Conservation (phyloP, 2,113 vertebrate species). For the Oceanites oceanicus region DNA sequence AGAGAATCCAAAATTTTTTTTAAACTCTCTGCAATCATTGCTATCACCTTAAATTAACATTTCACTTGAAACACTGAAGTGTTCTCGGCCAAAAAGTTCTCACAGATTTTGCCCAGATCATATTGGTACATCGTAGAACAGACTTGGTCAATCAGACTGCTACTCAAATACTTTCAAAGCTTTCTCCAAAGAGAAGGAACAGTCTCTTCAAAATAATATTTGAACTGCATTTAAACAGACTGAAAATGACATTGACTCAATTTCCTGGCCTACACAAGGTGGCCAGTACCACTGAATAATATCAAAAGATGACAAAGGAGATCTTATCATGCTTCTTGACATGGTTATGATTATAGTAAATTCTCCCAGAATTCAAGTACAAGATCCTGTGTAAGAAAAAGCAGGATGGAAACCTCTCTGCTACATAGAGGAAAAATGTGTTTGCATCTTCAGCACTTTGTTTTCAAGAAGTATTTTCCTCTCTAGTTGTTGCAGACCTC, state of each 20-base stretch:
- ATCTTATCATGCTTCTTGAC: not conserved
- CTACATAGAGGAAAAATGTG: not conserved
- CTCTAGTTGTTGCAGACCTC: not conserved
- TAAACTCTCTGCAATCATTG: not conserved
- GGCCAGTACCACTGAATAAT: not conserved
- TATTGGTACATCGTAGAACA: not conserved
- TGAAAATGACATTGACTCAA: not conserved
- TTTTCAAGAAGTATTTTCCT: not conserved
- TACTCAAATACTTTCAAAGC: not conserved
- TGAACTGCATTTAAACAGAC: not conserved
- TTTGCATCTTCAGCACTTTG: not conserved
- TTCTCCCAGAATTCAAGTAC: not conserved
- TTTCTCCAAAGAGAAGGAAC: not conserved
- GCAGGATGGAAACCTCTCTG: not conserved
- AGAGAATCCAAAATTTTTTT: accelerated
- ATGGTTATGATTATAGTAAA: not conserved
- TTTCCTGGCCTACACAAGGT: not conserved
- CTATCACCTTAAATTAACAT: not conserved
- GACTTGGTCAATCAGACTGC: not conserved
- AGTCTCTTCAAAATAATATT: not conserved
- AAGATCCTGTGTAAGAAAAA: not conserved
- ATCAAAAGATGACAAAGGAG: not conserved
- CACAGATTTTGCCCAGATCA: not conserved
- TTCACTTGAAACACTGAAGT: not conserved
- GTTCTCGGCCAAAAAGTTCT: not conserved